These are phyloP conservation scores for Isoperla grammatica DNA, from an alignment of 2,888 invertebrate species.

Conservation along the genomic window DNA sequence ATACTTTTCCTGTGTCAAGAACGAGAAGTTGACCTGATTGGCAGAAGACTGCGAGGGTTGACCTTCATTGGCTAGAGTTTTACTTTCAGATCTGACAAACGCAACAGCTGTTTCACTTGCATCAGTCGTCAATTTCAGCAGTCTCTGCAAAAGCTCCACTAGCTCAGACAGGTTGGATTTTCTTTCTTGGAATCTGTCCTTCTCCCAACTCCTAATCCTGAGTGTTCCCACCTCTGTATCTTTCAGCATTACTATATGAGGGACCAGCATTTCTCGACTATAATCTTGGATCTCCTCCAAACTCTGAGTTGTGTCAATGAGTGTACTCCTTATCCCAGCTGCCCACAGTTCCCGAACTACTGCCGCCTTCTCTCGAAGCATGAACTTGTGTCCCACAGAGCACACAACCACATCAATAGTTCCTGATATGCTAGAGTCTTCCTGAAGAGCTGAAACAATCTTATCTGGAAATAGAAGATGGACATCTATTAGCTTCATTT, in stretches of 20 bases:
- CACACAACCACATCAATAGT: slow-evolving; percentile 62
- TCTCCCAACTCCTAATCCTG: slow-evolving; percentile 56
- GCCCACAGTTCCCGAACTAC: slow-evolving; percentile 63
- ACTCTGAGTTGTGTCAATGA: slow-evolving; percentile 53
- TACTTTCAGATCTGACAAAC: slow-evolving; percentile 11
- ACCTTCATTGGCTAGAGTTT: slow-evolving; percentile 9
- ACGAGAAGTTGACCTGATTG: slow-evolving; percentile 50
- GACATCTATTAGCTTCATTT: too few species aligned
- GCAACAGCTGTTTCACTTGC: slow-evolving; percentile 2
- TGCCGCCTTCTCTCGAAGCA: slow-evolving; percentile 49
- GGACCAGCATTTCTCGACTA: slow-evolving; percentile 54
- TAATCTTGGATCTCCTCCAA: slow-evolving; percentile 62
- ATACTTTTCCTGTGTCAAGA: slow-evolving; percentile 61
- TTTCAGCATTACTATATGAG: slow-evolving; percentile 59
- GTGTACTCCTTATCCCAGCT: slow-evolving; percentile 58
- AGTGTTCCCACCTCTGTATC: slow-evolving; percentile 52
- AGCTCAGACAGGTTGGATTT: slow-evolving; percentile 57
- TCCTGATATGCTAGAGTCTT: slow-evolving; percentile 48
- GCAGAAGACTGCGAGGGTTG: slow-evolving; percentile 22
- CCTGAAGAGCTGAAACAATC: slow-evolving; percentile 56
- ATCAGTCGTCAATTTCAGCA: slow-evolving; percentile 38
- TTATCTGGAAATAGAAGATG: slow-evolving; percentile 15
- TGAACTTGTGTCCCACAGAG: slow-evolving; percentile 54
- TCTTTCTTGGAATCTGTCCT: slow-evolving; percentile 59
- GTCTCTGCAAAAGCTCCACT: slow-evolving; percentile 63